Evolutionary conservation across 92 coral and sea anemone species (phyloP).

Genomic region (Hydrozoanthus gracilis): DNA sequence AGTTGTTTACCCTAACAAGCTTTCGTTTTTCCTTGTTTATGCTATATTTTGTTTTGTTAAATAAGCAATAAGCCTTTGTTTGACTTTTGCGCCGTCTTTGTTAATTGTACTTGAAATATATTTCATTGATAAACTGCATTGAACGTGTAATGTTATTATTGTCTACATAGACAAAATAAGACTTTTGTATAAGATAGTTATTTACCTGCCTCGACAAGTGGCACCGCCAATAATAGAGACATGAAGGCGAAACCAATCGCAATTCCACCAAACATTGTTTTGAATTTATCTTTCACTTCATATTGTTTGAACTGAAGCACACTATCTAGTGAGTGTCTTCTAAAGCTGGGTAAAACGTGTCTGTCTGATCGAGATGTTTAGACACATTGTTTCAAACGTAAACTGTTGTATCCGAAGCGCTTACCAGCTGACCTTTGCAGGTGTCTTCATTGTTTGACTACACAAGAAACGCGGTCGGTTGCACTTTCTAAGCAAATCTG

Average conservation of each 20-base stretch:
- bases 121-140: background rate
- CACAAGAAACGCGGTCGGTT: background rate
- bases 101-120: background rate
- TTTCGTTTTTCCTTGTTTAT: too few relatives aligned
- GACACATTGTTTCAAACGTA: background rate
- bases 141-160: background rate
- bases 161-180: background rate
- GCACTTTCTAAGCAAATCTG: background rate
- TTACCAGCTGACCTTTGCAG: background rate
- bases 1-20: too few relatives aligned
- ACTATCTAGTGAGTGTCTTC: background rate
- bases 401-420: background rate
- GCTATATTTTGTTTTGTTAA: too few relatives aligned
- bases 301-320: background rate
- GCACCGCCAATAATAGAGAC: background rate
- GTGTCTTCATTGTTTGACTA: background rate
- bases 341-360: background rate
- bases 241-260: background rate
- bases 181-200: background rate
- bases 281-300: constrained; percentile 6
- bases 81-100: too few relatives aligned
- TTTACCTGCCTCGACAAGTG: constrained; percentile 18
- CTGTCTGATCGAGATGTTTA: background rate
- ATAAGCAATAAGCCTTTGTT: too few relatives aligned
- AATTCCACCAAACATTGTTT: background rate